Conservation (phyloP, 2,113 vertebrate genomes). For the Coreoperca whiteheadi region DNA sequence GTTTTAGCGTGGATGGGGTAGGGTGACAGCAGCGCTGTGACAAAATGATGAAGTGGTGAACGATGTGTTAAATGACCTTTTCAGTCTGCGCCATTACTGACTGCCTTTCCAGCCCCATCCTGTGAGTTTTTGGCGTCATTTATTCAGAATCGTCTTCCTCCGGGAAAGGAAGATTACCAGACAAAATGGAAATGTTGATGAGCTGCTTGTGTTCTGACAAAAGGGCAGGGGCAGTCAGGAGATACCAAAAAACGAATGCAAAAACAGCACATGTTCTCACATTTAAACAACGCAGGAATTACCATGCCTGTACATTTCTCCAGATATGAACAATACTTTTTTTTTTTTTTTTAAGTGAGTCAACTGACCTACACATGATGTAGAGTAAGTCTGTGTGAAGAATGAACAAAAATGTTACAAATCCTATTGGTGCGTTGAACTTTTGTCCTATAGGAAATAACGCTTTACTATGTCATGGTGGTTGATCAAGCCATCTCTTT, state of each 20-base stretch:
- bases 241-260: background rate
- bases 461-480: background rate
- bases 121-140: background rate
- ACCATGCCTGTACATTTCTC: background rate
- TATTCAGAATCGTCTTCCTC: background rate
- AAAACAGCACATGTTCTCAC: background rate
- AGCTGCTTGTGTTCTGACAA: background rate
- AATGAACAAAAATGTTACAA: background rate
- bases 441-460: background rate
- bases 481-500: background rate
- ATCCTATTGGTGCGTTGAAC: background rate
- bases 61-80: conserved; percentile 42
- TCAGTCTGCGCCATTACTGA: conserved; percentile 1
- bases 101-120: background rate
- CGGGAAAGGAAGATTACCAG: background rate
- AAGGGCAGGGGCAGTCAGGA: background rate
- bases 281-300: background rate
- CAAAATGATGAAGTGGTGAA: conserved; percentile 43
- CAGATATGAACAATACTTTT: background rate
- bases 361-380: background rate
- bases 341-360: background rate
- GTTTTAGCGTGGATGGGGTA: conserved; percentile 9
- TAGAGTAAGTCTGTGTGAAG: background rate
- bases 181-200: background rate
- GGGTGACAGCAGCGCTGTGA: conserved; percentile 18